Conservation (phyloP, 2,888 invertebrate genomes). For the Cryptocephalus primarius region DNA sequence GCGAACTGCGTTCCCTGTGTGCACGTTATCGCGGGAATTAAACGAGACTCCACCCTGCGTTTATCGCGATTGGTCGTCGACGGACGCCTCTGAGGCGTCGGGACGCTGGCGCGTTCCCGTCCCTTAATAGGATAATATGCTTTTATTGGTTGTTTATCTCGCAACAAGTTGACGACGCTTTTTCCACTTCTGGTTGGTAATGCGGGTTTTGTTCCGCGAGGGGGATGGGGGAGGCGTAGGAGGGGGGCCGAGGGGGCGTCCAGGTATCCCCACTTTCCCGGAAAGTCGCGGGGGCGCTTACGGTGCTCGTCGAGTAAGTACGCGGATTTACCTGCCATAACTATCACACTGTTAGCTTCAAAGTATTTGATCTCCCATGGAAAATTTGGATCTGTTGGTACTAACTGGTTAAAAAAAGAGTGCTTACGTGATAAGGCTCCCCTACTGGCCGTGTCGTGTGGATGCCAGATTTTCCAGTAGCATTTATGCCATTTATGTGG, state of each 20-base stretch:
- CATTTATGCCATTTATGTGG: no score
- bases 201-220: not conserved
- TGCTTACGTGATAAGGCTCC: no score
- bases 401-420: no score
- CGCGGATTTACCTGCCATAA: no score
- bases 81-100: constrained; percentile 32
- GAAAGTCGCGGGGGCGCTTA: no score
- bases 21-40: constrained; percentile 23
- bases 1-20: constrained; percentile 23
- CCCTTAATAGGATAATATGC: constrained; percentile 27
- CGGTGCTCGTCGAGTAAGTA: no score
- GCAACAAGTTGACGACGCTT: constrained; percentile 12
- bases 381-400: no score
- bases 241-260: not conserved
- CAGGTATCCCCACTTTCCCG: not conserved
- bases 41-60: constrained; percentile 32
- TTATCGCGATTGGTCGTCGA: constrained; percentile 29
- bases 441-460: no score
- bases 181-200: not conserved
- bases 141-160: constrained; percentile 28
- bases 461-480: no score
- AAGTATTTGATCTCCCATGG: no score
- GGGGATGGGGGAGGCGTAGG: not conserved
- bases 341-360: no score
- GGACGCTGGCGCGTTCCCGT: constrained; percentile 30